Evolutionary conservation across 2,888 invertebrate genomes (phyloP), one percentile per base, ranked within the genome.

Genomic region (Linnaemya tessellans): DNA sequence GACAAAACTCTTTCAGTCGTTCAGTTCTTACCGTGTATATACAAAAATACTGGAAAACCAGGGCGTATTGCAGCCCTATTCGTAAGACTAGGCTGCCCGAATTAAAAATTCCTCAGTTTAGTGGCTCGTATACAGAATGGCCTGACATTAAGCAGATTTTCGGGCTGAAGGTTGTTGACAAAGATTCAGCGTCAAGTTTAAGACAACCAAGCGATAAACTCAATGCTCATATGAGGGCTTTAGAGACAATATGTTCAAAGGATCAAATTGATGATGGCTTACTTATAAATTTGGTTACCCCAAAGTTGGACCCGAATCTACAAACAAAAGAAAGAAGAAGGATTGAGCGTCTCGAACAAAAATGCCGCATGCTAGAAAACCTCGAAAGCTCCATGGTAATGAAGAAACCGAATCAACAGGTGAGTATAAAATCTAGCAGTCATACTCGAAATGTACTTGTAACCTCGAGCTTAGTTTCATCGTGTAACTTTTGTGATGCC

Each of bases 71-170:
- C n/a, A n/a, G n/a, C n/a, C n/a, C n/a, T n/a, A n/a, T n/a, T 41
- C 43, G 71, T 10, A 86, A 84, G 38, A 81, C 80, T 18, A 73
- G 84, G 13, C 49, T 87, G 46, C 84, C 86, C 4, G 83, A 87
- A 38, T 35, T 86, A n/a, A 82, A 83, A 51, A 67, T 87, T 25
- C 83, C 87, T 8, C 58, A 58, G 15, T 87, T 87, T 49, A 67
- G 65, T 49, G 87, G 85, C 1, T 71, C 51, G 11, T 86, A 85
- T 38, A 82, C 70, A 3, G 75, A 86, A 1, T 87, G 85, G 86
- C 83, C 73, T 3, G 73, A 87, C 46, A 80, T 87, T 25, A 87
- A 84, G 25, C 84, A 81, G 43, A 86, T 86, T 35, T 87, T 87
- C 15, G 78, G 81, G 4, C 25, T 87, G 13, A 86, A 84, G 15